Base-by-base conservation (phyloP, 1,140 invertebrate species). In the Lucilia sericata region DNA sequence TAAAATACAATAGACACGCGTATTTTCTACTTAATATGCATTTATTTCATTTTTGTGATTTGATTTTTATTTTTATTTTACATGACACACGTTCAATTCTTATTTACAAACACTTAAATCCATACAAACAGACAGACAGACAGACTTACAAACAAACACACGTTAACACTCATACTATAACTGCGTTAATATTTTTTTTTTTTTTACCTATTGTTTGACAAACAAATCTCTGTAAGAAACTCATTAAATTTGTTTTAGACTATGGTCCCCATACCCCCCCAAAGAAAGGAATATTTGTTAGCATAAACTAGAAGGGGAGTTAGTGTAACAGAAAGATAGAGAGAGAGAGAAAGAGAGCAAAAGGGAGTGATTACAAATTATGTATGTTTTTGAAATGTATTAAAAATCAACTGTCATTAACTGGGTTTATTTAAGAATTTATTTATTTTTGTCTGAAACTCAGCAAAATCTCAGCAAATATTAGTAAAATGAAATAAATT, bases 21-120 rank as follows among this genome's bases (percentile, higher is more conserved):
- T 55, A 55, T 55, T 55, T 55, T 55, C 51, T n/a, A 55, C 51
- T 55, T 55, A 55, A 55, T 55, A 55, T 55, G 51, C 51, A 55
- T 13, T 17, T 17, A 55, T 55, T 55, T 55, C 51, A n/a, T 55
- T 55, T 55, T 55, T 55, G 12, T 42, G 51, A 55, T 55, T 55
- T 55, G 7, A 55, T 55, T 14, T 42, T 42, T 42, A 42, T 42
- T 55, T 17, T 55, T 55, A 55, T 55, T 55, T 55, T 55, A 55
- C 51, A 55, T n/a, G 51, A 55, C 51, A 55, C 51, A 55, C 51
- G 51, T 55, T n/a, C 51, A 55, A 17, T 55, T 55, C 17, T n/a
- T n/a, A 55, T 55, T 55, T 55, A 55, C 51, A 55, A 13, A 55
- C 17, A 55, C 51, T 55, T 55, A 17, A n/a, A 55, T 42, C 7